Evolutionary conservation across 2,888 invertebrate genomes (phyloP), one percentile per base, ranked within the genome.

Genomic region (Germaria angustata): DNA sequence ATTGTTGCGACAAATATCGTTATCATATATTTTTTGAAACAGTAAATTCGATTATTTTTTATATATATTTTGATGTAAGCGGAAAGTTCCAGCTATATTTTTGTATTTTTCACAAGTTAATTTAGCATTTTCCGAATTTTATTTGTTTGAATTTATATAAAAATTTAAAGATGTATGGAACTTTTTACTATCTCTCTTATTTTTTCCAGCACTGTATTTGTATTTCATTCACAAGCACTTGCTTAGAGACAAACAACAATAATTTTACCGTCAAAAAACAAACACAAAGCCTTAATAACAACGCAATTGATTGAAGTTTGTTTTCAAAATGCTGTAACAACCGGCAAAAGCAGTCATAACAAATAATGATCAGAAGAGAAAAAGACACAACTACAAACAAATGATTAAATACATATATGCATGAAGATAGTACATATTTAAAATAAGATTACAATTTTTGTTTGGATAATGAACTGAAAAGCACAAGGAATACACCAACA

Each of bases 301-400:
- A 49, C 71, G 59, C 17, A 61, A 61, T 28, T 41, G 41, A 24
- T 41, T 24, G 13, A 13, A 28, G 34, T 72, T 73, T 51, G 72
- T 72, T 68, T 41, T 49, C 8, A 41, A 65, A 72, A 49, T 79
- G 17, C 20, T 66, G 65, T 72, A 79, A 79, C 59, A 72, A 73
- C 81, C 81, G 77, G 77, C 72, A 68, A 63, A 73, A 49, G 53
- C 51, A 59, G 66, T 55, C 71, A 76, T 66, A 81, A 77, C 71
- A 81, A 72, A 39, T 24, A 17, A 36, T 72, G 65, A 15, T 53
- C 71, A 65, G 46, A 53, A 41, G 57, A 6, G 15, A 28, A 59
- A 59, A 55, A 65, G 7, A 1, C 49, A 55, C 24, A 15, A 39
- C 24, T n/a, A 41, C 17, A 65, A 68, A 32, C 28, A 20, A 39